phyloP scores from a whole-genome alignment of 2,888 invertebrate species.

The Odontothrips loti region DNA sequence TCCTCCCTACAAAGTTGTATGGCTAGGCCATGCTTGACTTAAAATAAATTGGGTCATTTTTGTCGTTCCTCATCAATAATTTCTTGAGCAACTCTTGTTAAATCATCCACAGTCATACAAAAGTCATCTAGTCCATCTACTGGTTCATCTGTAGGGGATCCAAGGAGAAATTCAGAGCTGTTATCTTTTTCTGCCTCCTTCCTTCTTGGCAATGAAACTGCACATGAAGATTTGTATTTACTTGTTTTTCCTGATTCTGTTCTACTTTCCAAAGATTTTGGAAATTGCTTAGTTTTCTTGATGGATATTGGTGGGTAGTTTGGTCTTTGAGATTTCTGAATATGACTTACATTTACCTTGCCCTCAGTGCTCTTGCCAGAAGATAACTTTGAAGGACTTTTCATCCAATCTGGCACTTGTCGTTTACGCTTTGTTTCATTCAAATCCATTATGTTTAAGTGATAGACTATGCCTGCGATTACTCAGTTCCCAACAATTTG shows the following conservation, averaged over 20 bases:
- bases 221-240: not conserved
- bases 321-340: not conserved
- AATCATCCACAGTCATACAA: not conserved
- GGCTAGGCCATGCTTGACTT: too few relatives aligned
- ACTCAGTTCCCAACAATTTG: not conserved
- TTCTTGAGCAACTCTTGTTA: constrained; percentile 1
- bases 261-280: not conserved
- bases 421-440: not conserved
- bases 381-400: not conserved
- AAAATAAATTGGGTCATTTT: not conserved
- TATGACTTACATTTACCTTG: not conserved
- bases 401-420: not conserved
- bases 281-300: not conserved
- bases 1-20: too few relatives aligned
- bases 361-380: not conserved
- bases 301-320: not conserved
- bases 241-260: not conserved
- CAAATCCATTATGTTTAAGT: not conserved
- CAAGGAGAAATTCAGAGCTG: not conserved
- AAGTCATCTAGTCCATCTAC: not conserved
- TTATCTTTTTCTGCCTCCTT: not conserved
- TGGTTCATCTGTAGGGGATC: not conserved
- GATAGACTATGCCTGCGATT: not conserved
- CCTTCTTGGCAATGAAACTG: not conserved
- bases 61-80: not conserved